Evolutionary conservation across 2,797 vertebrate species (phyloP).

Genomic region (Danio kyathit): DNA sequence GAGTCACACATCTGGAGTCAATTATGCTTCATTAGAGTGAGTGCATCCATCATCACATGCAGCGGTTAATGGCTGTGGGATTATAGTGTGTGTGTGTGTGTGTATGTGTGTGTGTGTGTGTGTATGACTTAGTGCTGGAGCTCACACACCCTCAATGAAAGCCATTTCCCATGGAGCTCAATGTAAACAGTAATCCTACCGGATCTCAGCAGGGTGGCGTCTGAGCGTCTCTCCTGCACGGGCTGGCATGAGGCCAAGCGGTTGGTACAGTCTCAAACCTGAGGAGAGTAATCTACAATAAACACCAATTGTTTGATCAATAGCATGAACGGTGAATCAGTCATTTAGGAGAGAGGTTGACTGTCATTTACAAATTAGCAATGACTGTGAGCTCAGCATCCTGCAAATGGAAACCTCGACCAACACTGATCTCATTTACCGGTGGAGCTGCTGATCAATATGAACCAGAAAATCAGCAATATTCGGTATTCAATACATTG

Average conservation of each 20-base stretch:
- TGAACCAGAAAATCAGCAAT: not conserved
- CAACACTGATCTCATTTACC: not conserved
- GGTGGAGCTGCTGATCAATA: not conserved
- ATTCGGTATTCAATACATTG: not conserved
- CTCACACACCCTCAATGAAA: slow-evolving; percentile 50
- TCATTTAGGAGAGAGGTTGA: not conserved
- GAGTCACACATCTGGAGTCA: slow-evolving; percentile 35
- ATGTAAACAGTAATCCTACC: slow-evolving; percentile 59
- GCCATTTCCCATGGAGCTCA: slow-evolving; percentile 53
- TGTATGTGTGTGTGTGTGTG: slow-evolving; percentile 32
- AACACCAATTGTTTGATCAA: slow-evolving; percentile 20
- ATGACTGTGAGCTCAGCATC: not conserved
- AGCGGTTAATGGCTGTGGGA: slow-evolving; percentile 51
- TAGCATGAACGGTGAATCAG: slow-evolving; percentile 15
- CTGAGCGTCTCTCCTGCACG: slow-evolving; percentile 43
- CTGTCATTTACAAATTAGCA: not conserved
- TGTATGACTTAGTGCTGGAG: slow-evolving; percentile 31
- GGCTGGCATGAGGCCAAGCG: slow-evolving; percentile 30
- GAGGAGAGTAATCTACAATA: not conserved
- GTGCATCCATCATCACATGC: slow-evolving; percentile 49
- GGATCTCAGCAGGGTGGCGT: slow-evolving; percentile 45
- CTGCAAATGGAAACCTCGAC: not conserved
- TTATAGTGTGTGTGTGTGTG: slow-evolving; percentile 42
- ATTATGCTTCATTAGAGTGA: slow-evolving; percentile 4
- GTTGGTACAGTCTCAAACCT: slow-evolving; percentile 23